Evolutionary conservation across 2,113 vertebrate genomes (phyloP).

Genomic region (Halcyon malimbica): DNA sequence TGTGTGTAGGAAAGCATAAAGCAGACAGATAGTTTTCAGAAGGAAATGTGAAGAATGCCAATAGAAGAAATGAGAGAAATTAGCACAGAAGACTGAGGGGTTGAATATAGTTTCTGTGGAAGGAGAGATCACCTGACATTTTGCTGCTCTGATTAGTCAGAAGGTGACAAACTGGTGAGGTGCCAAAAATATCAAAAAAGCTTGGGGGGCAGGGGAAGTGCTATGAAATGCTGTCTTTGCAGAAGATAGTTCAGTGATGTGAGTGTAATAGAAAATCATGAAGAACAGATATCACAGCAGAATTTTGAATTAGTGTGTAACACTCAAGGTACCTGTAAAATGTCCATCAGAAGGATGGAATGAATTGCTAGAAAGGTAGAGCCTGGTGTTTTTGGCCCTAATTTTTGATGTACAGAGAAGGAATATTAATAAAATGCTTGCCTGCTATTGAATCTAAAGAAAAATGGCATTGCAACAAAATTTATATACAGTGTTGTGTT

Average conservation of each 20-base stretch:
- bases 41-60: background rate
- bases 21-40: background rate
- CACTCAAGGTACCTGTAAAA: background rate
- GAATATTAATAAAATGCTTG: background rate
- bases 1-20: background rate
- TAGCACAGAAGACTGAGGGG: background rate
- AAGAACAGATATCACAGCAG: background rate
- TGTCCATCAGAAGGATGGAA: background rate
- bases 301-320: background rate
- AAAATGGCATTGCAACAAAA: background rate
- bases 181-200: background rate
- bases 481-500: background rate
- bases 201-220: background rate
- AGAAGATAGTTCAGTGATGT: background rate
- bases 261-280: background rate
- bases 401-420: background rate
- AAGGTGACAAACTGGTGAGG: background rate
- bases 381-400: background rate
- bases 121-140: background rate
- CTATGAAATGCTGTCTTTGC: background rate
- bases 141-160: background rate
- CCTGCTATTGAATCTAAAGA: background rate
- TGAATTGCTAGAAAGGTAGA: background rate
- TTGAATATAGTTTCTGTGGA: background rate
- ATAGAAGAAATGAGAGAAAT: background rate